A percentile compares a stretch with the other conserved stretches of the same genome.
Evolutionary conservation across 92 coral and sea anemone genomes (phyloP).

Genomic region (Anthopleura xanthogrammica): DNA sequence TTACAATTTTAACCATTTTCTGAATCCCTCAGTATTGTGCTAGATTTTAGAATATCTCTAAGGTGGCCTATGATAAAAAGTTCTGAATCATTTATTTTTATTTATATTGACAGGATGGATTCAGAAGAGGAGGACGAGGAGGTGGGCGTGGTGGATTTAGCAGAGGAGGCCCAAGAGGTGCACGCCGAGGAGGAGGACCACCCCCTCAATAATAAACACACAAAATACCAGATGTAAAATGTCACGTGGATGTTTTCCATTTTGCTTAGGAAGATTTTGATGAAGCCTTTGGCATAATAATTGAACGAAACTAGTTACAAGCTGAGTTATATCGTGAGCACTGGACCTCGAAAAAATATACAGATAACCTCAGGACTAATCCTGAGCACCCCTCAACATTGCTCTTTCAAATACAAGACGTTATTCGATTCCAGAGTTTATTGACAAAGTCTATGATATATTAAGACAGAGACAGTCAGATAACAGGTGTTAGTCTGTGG

Average conservation of each 20-base stretch:
- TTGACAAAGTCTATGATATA: background rate
- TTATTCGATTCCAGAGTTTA: background rate
- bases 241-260: background rate
- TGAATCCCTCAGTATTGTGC: no score
- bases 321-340: constrained; percentile 10
- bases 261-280: constrained; percentile 94
- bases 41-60: no score
- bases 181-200: constrained; percentile 77
- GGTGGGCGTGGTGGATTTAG: constrained; percentile 69
- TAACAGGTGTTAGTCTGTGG: constrained; percentile 12
- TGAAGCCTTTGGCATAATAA: constrained; percentile 96
- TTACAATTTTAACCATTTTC: no score
- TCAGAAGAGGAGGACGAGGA: constrained; percentile 61
- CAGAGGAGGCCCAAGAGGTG: constrained; percentile 74
- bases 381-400: background rate
- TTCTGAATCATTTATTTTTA: background rate
- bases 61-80: background rate
- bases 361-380: background rate
- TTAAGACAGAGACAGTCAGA: constrained; percentile 2
- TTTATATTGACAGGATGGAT: constrained; percentile 31
- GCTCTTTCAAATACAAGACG: constrained; percentile 2
- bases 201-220: constrained; percentile 50
- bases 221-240: background rate
- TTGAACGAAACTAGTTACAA: constrained; percentile 72
- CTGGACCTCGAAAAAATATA: background rate